phyloP scores from a whole-genome alignment of 2,888 invertebrate species.

The Panopea generosa region DNA sequence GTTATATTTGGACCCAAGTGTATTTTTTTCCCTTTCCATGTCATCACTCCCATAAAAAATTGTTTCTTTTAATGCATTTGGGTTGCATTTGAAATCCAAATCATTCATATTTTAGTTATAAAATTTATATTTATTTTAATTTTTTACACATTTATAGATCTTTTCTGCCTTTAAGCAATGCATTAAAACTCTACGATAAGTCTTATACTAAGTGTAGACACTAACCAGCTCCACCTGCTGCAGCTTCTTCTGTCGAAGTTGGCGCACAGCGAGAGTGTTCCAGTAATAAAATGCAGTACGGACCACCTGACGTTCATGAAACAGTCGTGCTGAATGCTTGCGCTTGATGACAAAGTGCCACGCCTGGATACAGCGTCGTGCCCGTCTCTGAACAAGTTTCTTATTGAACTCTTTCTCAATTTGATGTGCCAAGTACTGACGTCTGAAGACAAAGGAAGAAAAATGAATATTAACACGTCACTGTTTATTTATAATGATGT shows the following conservation, averaged over 20 bases:
- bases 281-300: slow-evolving; percentile 67
- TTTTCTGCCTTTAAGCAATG: no score
- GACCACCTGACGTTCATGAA: slow-evolving; percentile 64
- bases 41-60: no score
- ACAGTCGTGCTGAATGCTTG: slow-evolving; percentile 69
- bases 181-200: no score
- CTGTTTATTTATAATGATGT: background rate
- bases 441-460: slow-evolving; percentile 64
- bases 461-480: background rate
- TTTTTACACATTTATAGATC: no score
- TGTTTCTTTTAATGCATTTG: no score
- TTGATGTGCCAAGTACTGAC: slow-evolving; percentile 70
- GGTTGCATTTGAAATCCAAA: no score
- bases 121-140: no score
- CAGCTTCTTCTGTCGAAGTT: slow-evolving; percentile 61
- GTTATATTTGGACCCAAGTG: no score
- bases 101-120: no score
- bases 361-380: slow-evolving; percentile 61
- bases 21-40: no score
- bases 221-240: slow-evolving; percentile 61
- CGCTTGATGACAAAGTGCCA: slow-evolving; percentile 73
- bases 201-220: no score
- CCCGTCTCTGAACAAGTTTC: slow-evolving; percentile 49
- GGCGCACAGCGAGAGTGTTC: slow-evolving; percentile 60
- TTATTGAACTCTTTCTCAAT: slow-evolving; percentile 64